A percentile compares a stretch with the other conserved stretches of the same genome.
Conservation (phyloP, 2,888 invertebrate species). For the Linnaemya tessellans region DNA sequence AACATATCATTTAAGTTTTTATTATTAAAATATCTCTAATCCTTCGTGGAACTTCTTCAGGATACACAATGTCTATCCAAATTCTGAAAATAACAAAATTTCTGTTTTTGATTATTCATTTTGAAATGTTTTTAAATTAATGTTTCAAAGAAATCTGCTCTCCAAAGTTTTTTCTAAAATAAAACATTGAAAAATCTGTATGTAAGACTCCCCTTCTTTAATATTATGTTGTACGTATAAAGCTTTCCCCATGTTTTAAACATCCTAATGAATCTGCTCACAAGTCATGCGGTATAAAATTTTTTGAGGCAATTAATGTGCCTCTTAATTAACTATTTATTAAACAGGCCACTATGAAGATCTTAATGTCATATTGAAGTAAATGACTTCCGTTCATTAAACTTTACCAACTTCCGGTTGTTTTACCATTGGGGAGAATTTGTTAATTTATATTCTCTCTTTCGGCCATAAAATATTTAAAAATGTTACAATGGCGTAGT, state of each 20-base stretch:
- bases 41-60: too few relatives aligned
- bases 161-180: too few relatives aligned
- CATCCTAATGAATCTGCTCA: neutral
- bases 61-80: too few relatives aligned
- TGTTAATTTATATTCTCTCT: constrained; percentile 38
- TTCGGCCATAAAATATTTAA: constrained; percentile 24
- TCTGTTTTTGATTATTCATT: too few relatives aligned
- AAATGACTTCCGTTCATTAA: constrained; percentile 46
- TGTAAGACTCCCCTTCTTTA: neutral
- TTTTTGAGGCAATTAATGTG: constrained; percentile 39
- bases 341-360: constrained; percentile 37
- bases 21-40: too few relatives aligned
- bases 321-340: constrained; percentile 58
- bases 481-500: constrained; percentile 35
- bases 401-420: constrained; percentile 15
- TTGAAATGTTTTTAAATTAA: too few relatives aligned
- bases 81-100: too few relatives aligned
- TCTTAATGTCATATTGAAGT: constrained; percentile 57
- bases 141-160: too few relatives aligned
- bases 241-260: neutral
- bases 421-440: neutral
- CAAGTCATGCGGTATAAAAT: neutral
- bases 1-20: too few relatives aligned
- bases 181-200: too few relatives aligned
- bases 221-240: neutral